phyloP scores from a whole-genome alignment of 2,113 vertebrate genomes.

The Notechis scutatus region DNA sequence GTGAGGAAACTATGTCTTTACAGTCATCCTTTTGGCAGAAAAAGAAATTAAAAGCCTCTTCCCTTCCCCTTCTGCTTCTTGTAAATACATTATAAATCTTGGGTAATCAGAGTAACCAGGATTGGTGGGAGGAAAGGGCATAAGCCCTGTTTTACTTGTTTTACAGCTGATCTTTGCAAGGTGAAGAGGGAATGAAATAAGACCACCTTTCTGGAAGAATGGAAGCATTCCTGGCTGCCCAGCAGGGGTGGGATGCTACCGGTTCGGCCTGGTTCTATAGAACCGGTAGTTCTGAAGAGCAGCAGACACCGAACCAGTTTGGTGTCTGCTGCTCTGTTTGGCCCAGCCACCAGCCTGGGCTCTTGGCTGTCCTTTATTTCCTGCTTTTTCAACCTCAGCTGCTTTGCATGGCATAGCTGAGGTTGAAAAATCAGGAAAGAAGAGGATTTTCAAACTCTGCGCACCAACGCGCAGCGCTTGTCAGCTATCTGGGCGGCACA shows the following conservation, averaged over 20 bases:
- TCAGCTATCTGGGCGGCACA: too few relatives aligned
- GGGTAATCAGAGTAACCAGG: background rate
- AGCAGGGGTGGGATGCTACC: background rate
- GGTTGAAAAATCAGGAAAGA: too few relatives aligned
- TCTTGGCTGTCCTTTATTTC: too few relatives aligned
- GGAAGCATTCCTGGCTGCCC: background rate
- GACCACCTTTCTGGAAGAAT: background rate
- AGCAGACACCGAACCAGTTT: too few relatives aligned
- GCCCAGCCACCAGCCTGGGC: too few relatives aligned
- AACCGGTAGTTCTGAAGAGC: too few relatives aligned
- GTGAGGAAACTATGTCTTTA: background rate
- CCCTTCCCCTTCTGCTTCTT: background rate
- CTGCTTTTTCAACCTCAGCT: too few relatives aligned
- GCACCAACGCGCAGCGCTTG: too few relatives aligned
- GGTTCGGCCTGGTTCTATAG: too few relatives aligned
- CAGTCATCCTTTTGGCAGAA: background rate
- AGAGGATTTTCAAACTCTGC: too few relatives aligned
- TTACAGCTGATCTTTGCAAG: background rate
- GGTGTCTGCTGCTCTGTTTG: too few relatives aligned
- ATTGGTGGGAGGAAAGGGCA: background rate
- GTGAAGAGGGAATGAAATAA: background rate
- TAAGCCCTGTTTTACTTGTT: background rate
- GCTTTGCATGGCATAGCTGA: too few relatives aligned
- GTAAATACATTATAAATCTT: background rate
- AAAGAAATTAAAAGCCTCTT: background rate